phyloP scores from a whole-genome alignment of 2,113 vertebrate species.

The Amazona guildingii region DNA sequence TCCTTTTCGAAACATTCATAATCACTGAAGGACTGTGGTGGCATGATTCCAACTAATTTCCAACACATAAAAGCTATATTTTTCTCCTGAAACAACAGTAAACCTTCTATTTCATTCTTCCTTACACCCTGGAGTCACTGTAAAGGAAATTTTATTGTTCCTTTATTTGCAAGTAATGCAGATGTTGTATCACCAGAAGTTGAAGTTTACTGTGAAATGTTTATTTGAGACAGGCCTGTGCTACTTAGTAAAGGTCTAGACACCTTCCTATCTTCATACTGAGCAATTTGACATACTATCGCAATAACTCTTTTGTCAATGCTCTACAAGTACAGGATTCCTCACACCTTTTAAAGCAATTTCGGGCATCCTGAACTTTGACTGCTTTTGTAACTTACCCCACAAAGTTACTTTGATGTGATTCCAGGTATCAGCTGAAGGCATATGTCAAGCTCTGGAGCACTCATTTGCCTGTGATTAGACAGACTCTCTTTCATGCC shows the following conservation, averaged over 20 bases:
- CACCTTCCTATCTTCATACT: background rate
- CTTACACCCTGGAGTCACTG: background rate
- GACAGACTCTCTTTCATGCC: background rate
- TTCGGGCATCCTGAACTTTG: background rate
- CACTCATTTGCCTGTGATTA: background rate
- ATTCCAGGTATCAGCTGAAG: background rate
- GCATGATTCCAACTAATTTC: background rate
- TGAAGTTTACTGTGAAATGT: background rate
- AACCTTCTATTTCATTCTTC: background rate
- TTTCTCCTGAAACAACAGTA: background rate
- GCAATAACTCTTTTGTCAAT: background rate
- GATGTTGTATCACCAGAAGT: background rate
- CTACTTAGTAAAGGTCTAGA: background rate
- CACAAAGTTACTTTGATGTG: background rate
- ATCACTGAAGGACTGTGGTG: background rate
- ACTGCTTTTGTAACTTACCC: background rate
- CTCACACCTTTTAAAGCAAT: background rate
- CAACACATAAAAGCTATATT: background rate
- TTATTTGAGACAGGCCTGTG: background rate
- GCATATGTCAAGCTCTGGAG: background rate
- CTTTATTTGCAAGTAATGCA: background rate
- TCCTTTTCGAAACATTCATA: background rate
- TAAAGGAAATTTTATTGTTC: background rate
- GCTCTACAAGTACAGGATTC: background rate
- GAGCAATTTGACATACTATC: background rate